Conservation (phyloP, 2,113 vertebrate species). For the Festucalex cinctus region DNA sequence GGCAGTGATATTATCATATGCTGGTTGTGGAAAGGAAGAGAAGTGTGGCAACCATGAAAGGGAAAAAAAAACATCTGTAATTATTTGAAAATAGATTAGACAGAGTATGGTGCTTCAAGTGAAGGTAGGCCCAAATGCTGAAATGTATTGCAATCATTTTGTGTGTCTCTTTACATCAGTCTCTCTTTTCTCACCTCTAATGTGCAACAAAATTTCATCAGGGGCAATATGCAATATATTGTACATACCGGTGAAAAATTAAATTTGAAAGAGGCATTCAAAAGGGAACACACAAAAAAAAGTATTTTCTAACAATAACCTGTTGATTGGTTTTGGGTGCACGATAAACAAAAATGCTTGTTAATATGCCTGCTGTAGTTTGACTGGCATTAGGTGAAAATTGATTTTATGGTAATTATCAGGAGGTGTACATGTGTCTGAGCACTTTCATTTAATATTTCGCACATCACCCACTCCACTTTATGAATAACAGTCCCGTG, state of each 20-base stretch:
- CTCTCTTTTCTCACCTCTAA: conserved; percentile 15
- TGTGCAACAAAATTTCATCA: conserved; percentile 44
- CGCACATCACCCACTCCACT: conserved; percentile 66
- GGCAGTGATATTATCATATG: neutral
- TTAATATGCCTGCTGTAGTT: conserved; percentile 13
- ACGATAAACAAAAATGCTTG: conserved; percentile 26
- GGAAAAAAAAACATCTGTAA: neutral
- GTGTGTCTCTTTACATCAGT: neutral
- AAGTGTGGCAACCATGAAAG: neutral
- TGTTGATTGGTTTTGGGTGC: conserved; percentile 28
- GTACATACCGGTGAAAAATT: conserved; percentile 21
- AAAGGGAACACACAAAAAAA: neutral
- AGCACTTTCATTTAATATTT: conserved; percentile 62
- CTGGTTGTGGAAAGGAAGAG: neutral
- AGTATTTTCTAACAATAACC: neutral
- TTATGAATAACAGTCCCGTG: conserved; percentile 75
- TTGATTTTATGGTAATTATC: conserved; percentile 35
- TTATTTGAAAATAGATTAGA: conserved; percentile 2
- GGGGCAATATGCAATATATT: neutral
- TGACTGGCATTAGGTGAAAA: conserved; percentile 22
- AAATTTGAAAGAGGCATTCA: neutral
- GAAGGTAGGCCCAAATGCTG: neutral
- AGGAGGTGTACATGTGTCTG: conserved; percentile 18
- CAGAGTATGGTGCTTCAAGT: neutral
- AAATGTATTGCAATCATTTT: conserved; percentile 6